Conservation (phyloP, 2,888 invertebrate genomes). For the Acleris sparsana region DNA sequence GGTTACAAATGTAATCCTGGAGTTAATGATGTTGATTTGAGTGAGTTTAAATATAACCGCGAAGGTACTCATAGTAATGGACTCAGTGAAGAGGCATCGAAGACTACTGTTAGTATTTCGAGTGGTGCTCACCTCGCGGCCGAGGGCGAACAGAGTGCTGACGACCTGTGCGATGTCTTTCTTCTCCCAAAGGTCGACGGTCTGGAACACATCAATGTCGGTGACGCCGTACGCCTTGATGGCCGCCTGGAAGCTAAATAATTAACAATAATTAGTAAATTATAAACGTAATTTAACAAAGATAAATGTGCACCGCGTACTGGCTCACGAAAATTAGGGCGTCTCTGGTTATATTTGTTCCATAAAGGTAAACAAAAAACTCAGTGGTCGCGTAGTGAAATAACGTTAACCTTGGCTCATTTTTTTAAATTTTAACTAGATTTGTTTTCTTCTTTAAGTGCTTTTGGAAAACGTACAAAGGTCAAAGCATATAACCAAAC, state of each 20-base stretch:
- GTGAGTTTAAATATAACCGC: conserved; percentile 13
- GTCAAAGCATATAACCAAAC: too few relatives aligned
- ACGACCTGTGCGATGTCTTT: conserved; percentile 94
- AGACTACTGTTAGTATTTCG: conserved; percentile 13
- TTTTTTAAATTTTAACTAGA: too few relatives aligned
- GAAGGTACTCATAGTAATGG: not conserved
- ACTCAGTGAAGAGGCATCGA: not conserved
- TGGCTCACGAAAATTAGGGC: not conserved
- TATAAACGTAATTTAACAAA: not conserved
- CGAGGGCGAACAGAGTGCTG: conserved; percentile 93
- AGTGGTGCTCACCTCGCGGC: conserved; percentile 87
- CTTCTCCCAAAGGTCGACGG: conserved; percentile 98
- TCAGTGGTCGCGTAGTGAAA: too few relatives aligned
- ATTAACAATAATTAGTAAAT: conserved; percentile 8
- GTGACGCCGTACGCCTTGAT: conserved; percentile 94
- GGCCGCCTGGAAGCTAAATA: conserved; percentile 90
- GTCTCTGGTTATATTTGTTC: not conserved
- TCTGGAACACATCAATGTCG: conserved; percentile 97
- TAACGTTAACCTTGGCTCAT: too few relatives aligned
- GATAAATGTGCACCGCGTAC: not conserved
- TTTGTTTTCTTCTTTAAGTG: too few relatives aligned
- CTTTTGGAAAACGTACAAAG: too few relatives aligned
- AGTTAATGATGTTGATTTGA: conserved; percentile 18
- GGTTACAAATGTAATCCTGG: conserved; percentile 8
- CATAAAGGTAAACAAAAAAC: too few relatives aligned